A percentile compares a stretch with the other conserved stretches of the same genome.
These are phyloP conservation scores for Tromatobia lineatoria DNA, from an alignment of 2,888 invertebrate genomes.

Conservation along the genomic window DNA sequence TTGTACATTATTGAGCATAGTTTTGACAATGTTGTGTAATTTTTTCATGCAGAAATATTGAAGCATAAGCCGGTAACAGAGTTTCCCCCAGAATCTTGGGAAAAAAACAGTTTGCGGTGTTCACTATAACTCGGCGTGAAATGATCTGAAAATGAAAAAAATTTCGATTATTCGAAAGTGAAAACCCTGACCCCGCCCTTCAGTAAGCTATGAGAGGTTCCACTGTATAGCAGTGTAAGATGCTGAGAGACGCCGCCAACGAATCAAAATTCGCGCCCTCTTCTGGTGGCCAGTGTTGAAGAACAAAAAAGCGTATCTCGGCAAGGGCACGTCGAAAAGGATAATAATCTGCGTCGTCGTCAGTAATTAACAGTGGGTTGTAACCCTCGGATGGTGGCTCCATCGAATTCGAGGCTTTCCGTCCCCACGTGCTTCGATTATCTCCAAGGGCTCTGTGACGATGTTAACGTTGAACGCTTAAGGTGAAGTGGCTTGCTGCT, in stretches of 20 bases:
- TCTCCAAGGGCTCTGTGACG: constrained; percentile 49
- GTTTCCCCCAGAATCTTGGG: too few relatives aligned
- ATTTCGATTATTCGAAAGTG: too few relatives aligned
- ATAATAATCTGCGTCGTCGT: constrained; percentile 49
- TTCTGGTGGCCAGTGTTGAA: background rate
- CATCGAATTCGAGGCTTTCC: constrained; percentile 42
- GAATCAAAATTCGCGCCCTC: constrained; percentile 1
- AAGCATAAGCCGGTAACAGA: too few relatives aligned
- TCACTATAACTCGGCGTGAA: too few relatives aligned
- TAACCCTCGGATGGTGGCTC: background rate
- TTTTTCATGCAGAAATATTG: too few relatives aligned
- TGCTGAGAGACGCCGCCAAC: background rate
- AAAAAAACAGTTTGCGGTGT: too few relatives aligned
- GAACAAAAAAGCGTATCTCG: background rate
- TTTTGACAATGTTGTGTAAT: too few relatives aligned
- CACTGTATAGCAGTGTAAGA: background rate
- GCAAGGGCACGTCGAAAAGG: constrained; percentile 25
- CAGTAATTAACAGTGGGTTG: constrained; percentile 37
- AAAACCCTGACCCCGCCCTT: too few relatives aligned
- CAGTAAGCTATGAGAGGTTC: too few relatives aligned
- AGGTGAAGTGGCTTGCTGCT: constrained; percentile 49
- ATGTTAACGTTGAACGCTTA: constrained; percentile 52
- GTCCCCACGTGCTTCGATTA: constrained; percentile 42
- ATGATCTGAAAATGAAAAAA: too few relatives aligned
- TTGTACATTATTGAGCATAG: too few relatives aligned